Evolutionary conservation across 2,797 vertebrate genomes (phyloP).

Genomic region (Cossypha dichroa): DNA sequence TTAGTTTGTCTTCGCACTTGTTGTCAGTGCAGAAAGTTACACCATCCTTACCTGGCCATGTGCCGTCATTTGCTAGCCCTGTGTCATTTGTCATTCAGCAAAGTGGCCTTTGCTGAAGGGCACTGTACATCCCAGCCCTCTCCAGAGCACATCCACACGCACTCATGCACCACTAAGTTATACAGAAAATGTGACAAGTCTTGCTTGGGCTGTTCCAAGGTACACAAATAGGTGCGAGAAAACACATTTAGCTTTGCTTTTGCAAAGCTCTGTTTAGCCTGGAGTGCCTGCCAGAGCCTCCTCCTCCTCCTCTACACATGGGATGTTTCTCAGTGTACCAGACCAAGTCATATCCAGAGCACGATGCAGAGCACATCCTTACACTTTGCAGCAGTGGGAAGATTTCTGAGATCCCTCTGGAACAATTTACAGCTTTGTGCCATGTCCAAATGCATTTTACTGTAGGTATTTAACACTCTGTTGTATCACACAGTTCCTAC

Average conservation of each 20-base stretch:
- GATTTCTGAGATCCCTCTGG: background rate
- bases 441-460: background rate
- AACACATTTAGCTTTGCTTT: background rate
- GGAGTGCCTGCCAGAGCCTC: background rate
- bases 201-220: background rate
- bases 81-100: background rate
- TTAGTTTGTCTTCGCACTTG: background rate
- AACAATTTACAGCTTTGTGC: background rate
- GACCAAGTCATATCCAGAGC: background rate
- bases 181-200: background rate
- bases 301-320: background rate
- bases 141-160: background rate
- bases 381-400: background rate
- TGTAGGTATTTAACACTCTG: background rate
- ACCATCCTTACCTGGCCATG: background rate
- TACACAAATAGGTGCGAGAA: background rate
- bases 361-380: background rate
- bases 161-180: rapidly evolving
- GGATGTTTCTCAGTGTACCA: background rate
- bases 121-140: background rate
- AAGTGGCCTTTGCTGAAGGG: background rate
- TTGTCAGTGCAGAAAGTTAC: background rate
- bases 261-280: background rate
- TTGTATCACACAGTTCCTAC: background rate
- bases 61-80: background rate